A percentile compares a stretch with the other conserved stretches of the same genome.
Evolutionary conservation across 1,140 invertebrate species (phyloP).

Genomic region (Phenacoccus solenopsis): DNA sequence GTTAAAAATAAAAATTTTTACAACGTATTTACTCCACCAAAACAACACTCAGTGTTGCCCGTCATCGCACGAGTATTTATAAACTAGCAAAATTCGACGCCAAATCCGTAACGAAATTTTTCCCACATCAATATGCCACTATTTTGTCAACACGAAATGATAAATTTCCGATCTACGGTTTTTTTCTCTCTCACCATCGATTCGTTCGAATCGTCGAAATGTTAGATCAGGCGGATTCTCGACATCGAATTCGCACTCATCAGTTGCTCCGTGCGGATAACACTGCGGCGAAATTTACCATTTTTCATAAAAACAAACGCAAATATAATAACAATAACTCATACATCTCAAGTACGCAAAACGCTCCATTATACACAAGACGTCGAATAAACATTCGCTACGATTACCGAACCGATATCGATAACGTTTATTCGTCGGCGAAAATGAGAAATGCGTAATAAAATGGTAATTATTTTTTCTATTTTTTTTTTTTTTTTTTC

Average conservation of each 20-base stretch:
- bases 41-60: slow-evolving; percentile 6
- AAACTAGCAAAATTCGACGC: too few species aligned
- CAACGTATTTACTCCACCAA: not conserved
- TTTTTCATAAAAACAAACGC: not conserved
- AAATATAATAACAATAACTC: not conserved
- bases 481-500: too few species aligned
- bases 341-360: not conserved
- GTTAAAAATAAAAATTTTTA: slow-evolving; percentile 7
- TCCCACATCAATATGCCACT: not conserved
- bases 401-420: not conserved
- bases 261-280: too few species aligned
- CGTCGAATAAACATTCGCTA: not conserved
- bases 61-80: too few species aligned
- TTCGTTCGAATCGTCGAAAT: too few species aligned
- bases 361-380: not conserved
- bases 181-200: too few species aligned
- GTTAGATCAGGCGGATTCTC: too few species aligned
- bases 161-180: too few species aligned
- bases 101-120: too few species aligned
- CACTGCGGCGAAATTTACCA: too few species aligned
- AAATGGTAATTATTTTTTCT: not conserved
- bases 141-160: not conserved
- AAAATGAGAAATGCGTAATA: not conserved
- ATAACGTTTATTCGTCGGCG: not conserved
- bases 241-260: too few species aligned